Evolutionary conservation across 2,113 vertebrate species (phyloP), one percentile per base, ranked within the genome.

Genomic region (Corythaeola cristata): DNA sequence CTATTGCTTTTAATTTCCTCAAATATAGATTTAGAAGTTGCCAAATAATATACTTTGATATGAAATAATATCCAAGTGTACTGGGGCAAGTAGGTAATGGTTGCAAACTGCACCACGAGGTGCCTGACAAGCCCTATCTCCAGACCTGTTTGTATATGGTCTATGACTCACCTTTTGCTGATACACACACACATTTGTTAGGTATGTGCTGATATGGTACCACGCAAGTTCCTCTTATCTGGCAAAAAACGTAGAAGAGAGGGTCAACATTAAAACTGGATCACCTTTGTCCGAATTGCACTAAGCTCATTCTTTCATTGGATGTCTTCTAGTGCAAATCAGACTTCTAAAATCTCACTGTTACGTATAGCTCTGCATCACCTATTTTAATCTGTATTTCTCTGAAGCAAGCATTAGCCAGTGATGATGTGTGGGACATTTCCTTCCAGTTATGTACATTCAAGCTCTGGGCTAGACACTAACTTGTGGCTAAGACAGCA

Each of bases 11-110:
- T 0, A 0, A 2, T 8, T 28, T 30, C 3, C 19, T 18, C 44
- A 13, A 11, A 20, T 4, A 3, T 0, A 15, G 33, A 1, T 0
- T 0, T 16, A 39, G 8, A 2, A 13, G 27, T 7, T 27, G 67
- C 35, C 63, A 27, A 27, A 33, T 9, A 12, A 2, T 3, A 7
- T 2, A 4, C 23, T 52, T 53, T 28, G 9, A 30, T 11, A 3
- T 8, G 13, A 8, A 33, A 11, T 12, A 80, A 18, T 21, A 52
- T 24, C 23, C 26, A 18, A 50, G 21, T 39, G 18, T 1, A n/a
- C 8, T 22, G 16, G 12, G 23, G 1, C 5, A 45, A 58, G 45
- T 14, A 13, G 0, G 1, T 6, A 14, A 32, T 8, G 26, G 27
- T 72, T 32, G 21, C 15, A 45, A 60, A 3, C 35, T 19, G 16